These are phyloP conservation scores for Acrossocheilus wenchowensis DNA, from an alignment of 2,797 vertebrate genomes.

Conservation along the genomic window DNA sequence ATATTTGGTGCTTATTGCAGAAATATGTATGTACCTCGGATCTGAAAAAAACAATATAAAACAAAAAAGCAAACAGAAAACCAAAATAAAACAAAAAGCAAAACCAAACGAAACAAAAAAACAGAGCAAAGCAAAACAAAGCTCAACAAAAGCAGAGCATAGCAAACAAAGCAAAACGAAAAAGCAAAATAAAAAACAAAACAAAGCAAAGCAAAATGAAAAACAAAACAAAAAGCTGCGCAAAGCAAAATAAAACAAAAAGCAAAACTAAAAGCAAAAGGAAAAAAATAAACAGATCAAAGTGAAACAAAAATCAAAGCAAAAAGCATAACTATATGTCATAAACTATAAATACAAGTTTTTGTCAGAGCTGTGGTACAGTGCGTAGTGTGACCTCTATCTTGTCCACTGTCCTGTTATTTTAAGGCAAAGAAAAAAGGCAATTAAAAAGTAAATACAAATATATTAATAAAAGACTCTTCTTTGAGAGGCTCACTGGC, in stretches of 20 bases:
- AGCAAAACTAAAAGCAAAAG: not conserved
- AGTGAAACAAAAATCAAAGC: not conserved
- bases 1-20: too few species aligned
- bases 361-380: slow-evolving; percentile 1
- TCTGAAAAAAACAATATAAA: too few species aligned
- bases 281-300: not conserved
- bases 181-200: not conserved
- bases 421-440: not conserved
- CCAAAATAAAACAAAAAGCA: too few species aligned
- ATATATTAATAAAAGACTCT: not conserved
- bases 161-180: not conserved
- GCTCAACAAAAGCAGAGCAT: not conserved
- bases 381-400: not conserved
- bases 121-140: not conserved
- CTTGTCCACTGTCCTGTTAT: not conserved
- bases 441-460: not conserved
- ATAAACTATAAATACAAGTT: not conserved
- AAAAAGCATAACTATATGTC: not conserved
- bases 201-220: not conserved
- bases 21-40: too few species aligned
- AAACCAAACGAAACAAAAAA: too few species aligned
- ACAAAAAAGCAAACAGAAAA: too few species aligned
- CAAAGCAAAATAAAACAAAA: not conserved
- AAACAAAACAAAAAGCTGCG: not conserved
- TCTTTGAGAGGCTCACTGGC: slow-evolving; percentile 62